Conservation (phyloP, 2,797 vertebrate genomes). For the Zenarchopterus dispar region DNA sequence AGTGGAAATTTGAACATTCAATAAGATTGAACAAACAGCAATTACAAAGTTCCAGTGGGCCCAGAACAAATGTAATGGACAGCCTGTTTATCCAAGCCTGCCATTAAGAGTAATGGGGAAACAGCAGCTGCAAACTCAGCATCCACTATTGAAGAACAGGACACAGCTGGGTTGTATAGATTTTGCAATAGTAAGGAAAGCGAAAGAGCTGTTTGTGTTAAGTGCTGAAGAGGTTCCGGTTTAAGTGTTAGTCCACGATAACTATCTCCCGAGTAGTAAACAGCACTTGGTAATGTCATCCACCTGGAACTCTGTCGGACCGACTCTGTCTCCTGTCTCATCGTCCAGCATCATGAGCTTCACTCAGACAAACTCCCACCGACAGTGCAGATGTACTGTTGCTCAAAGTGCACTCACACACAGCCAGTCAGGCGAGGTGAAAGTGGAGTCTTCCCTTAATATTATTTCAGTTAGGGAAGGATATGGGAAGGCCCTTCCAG, state of each 20-base stretch:
- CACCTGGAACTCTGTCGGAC: constrained; percentile 40
- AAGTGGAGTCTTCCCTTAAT: constrained; percentile 55
- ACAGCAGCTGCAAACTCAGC: constrained; percentile 51
- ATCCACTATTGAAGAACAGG: constrained; percentile 9
- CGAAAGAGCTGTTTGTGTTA: constrained; percentile 23
- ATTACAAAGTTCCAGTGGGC: constrained; percentile 30
- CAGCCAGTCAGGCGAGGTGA: constrained; percentile 46
- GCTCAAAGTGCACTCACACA: constrained; percentile 15
- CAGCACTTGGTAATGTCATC: constrained; percentile 38
- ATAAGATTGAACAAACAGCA: constrained; percentile 16
- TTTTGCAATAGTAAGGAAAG: not conserved
- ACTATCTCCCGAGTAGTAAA: constrained; percentile 29
- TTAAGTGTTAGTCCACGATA: constrained; percentile 27
- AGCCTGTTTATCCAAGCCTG: constrained; percentile 19
- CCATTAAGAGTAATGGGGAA: constrained; percentile 59
- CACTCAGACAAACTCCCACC: constrained; percentile 44
- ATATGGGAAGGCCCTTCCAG: constrained; percentile 58
- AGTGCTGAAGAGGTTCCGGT: constrained; percentile 33
- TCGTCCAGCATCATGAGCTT: constrained; percentile 6
- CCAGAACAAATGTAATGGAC: constrained; percentile 39
- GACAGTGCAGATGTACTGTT: not conserved
- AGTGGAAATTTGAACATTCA: constrained; percentile 36
- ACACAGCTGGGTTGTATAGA: constrained; percentile 1
- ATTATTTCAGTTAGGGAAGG: constrained; percentile 3
- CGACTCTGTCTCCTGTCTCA: constrained; percentile 20